Evolutionary conservation across 2,888 invertebrate species (phyloP).

Genomic region (Sceliomorpha sp.): DNA sequence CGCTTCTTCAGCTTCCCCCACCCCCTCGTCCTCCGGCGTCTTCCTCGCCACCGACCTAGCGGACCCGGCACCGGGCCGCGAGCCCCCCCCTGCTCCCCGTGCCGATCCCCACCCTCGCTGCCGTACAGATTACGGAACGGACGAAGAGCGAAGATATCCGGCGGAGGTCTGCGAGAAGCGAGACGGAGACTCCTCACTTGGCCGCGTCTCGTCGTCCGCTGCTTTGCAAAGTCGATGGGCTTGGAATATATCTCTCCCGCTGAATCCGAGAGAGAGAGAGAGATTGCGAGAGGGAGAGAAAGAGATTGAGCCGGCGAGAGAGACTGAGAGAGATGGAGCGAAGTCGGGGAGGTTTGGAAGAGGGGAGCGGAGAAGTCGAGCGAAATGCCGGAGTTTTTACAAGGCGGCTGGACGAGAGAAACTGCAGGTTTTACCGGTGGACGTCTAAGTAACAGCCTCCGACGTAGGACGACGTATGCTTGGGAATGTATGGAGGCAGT

Average conservation of each 20-base stretch:
- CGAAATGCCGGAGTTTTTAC: constrained; percentile 53
- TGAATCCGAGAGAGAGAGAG: constrained; percentile 19
- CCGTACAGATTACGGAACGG: constrained; percentile 74
- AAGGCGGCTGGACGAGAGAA: constrained; percentile 44
- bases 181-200: constrained; percentile 48
- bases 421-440: constrained; percentile 36
- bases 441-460: constrained; percentile 44
- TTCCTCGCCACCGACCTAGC: no score
- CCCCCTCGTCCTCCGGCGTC: constrained; percentile 44
- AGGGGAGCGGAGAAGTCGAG: constrained; percentile 28
- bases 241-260: constrained; percentile 22
- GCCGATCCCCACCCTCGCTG: constrained; percentile 68
- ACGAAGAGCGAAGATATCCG: constrained; percentile 58
- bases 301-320: constrained; percentile 1
- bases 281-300: constrained; percentile 1
- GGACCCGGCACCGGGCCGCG: constrained; percentile 8
- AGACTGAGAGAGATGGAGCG: constrained; percentile 17
- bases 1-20: no score
- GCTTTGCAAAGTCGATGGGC: no score
- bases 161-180: constrained; percentile 20
- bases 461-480: constrained; percentile 27
- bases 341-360: no score
- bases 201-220: not conserved
- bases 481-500: constrained; percentile 31
- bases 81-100: constrained; percentile 58